A percentile compares a stretch with the other conserved stretches of the same genome.
These are phyloP conservation scores for Plectrocnemia conspersa DNA, from an alignment of 1,140 invertebrate genomes.

Conservation along the genomic window DNA sequence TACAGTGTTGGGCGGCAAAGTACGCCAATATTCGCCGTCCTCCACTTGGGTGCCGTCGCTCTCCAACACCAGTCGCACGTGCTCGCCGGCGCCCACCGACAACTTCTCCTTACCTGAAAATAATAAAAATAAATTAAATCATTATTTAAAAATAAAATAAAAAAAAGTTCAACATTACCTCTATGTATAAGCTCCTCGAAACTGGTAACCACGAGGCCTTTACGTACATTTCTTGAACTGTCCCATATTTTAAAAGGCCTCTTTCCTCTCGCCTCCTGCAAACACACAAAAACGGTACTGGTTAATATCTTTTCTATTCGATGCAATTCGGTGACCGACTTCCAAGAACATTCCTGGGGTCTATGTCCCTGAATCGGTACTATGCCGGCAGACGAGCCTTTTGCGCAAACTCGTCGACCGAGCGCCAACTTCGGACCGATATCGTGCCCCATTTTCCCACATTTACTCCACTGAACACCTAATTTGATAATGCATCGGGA, in stretches of 20 bases:
- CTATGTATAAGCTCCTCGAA: constrained; percentile 87
- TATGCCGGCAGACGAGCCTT: constrained; percentile 17
- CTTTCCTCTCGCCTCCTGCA: constrained; percentile 86
- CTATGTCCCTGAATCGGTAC: constrained; percentile 19
- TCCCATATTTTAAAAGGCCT: constrained; percentile 98
- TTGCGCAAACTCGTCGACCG: constrained; percentile 18
- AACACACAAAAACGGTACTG: constrained; percentile 34
- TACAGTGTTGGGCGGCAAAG: constrained; percentile 84
- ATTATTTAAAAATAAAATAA: neutral
- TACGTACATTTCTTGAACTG: constrained; percentile 87
- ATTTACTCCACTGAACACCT: constrained; percentile 19
- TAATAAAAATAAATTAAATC: constrained; percentile 1
- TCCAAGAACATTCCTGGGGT: constrained; percentile 14
- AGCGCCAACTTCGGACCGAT: constrained; percentile 23
- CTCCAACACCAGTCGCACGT: constrained; percentile 82
- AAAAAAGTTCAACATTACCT: constrained; percentile 60
- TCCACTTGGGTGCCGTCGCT: constrained; percentile 93
- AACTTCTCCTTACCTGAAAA: constrained; percentile 80
- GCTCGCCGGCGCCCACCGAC: constrained; percentile 75
- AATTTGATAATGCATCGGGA: constrained; percentile 19
- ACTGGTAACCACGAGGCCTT: constrained; percentile 86
- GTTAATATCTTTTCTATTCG: constrained; percentile 1
- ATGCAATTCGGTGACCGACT: constrained; percentile 17
- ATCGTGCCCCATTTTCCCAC: constrained; percentile 30
- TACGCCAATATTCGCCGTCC: constrained; percentile 90